Percentiles rank a stretch among this genome's conserved stretches.
These are phyloP conservation scores for Channa maculata DNA, from an alignment of 2,113 vertebrate species.

Conservation along the genomic window DNA sequence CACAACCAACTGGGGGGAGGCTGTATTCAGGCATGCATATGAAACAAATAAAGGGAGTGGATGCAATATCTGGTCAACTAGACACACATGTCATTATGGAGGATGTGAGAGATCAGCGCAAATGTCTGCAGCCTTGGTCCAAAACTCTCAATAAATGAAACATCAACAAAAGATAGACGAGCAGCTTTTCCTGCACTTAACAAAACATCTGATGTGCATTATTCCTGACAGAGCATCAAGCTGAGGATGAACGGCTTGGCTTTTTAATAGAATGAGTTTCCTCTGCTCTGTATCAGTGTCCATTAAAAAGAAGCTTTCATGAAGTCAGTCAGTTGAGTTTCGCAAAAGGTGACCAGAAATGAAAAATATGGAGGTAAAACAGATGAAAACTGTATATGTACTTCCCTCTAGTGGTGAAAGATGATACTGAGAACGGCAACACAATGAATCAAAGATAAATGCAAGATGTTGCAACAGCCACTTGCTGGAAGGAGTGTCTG, in stretches of 20 bases:
- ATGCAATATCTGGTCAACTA: slow-evolving; percentile 77
- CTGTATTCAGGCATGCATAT: slow-evolving; percentile 72
- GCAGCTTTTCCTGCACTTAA: slow-evolving; percentile 78
- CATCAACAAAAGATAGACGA: slow-evolving; percentile 76
- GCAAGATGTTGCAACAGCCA: background rate
- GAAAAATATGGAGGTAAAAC: slow-evolving; percentile 4
- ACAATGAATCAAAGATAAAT: background rate
- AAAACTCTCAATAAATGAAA: slow-evolving; percentile 83
- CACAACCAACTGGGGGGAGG: slow-evolving; percentile 62
- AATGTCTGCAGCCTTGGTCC: slow-evolving; percentile 73
- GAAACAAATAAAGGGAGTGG: slow-evolving; percentile 75
- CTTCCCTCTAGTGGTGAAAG: slow-evolving; percentile 75
- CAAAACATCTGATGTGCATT: slow-evolving; percentile 84
- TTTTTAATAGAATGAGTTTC: slow-evolving; percentile 70
- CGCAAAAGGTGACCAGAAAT: slow-evolving; percentile 47
- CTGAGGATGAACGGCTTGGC: slow-evolving; percentile 64
- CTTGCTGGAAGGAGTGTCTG: slow-evolving; percentile 25
- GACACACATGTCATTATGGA: slow-evolving; percentile 74
- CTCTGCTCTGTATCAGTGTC: slow-evolving; percentile 34
- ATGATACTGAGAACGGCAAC: background rate
- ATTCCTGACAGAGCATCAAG: slow-evolving; percentile 74
- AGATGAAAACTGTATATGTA: slow-evolving; percentile 38
- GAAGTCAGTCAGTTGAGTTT: slow-evolving; percentile 49
- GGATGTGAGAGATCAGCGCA: slow-evolving; percentile 79
- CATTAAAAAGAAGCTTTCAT: slow-evolving; percentile 61